Evolutionary conservation across 2,888 invertebrate species (phyloP), one percentile per base, ranked within the genome.

Genomic region (Dasysyrphus albostriatus): DNA sequence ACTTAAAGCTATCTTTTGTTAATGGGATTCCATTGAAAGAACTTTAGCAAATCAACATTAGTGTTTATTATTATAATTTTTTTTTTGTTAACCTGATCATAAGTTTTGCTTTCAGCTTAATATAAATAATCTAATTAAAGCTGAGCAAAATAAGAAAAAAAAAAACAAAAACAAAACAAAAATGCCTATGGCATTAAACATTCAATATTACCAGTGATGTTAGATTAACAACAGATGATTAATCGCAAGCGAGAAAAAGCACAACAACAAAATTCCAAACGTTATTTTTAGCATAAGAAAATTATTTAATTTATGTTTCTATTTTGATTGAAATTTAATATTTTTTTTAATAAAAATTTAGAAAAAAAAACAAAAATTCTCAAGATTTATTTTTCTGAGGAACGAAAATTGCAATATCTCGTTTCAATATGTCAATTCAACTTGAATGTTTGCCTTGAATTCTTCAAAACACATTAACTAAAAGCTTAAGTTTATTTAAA

Each of bases 81-180:
- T 56, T 16, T 32, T 56, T 32, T 56, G 3, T 61, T 63, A 44
- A 63, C 63, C 63, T 65, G 44, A 47, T 16, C 47, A 34, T 34
- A 24, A 32, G 5, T 34, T 14, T 67, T 6, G 32, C 49, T 47
- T 34, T 34, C 7, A 3, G 37, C 49, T 59, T 24, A 24, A 44
- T 12, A 65, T 44, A 47, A 77, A 34, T 83, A 73, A 83, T 83
- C 78, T 73, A 67, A 83, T 83, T 78, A 83, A 74, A 83, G 70
- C 32, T 47, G 56, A 12, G 32, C 63, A 47, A 49, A n/a, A n/a
- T 32, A 34, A 70, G 39, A 75, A 56, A 44, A 59, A 70, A 47
- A 75, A 56, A 44, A 59, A 39, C 39, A 19, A 42, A 10, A 16
- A 34, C 16, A 16, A 56, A 5, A 1, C 5, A 24, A 24, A 0